These are phyloP conservation scores for Cephus rjabovi DNA, from an alignment of 2,888 invertebrate genomes.

Conservation along the genomic window DNA sequence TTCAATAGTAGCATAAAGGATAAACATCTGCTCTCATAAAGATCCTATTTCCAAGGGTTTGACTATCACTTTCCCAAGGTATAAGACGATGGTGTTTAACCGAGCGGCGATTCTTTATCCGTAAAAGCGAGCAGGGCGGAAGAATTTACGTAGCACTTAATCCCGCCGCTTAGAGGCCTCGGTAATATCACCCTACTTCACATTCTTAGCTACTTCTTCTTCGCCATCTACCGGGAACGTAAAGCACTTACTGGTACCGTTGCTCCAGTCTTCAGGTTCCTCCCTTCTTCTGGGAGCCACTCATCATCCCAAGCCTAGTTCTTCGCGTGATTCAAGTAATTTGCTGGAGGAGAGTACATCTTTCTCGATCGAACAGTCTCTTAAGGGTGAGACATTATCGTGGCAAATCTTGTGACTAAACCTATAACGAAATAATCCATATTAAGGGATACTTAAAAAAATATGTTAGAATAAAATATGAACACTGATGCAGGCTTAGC, in stretches of 20 bases:
- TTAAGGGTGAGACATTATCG: constrained; percentile 5
- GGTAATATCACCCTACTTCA: constrained; percentile 52
- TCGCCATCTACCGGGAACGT: constrained; percentile 4
- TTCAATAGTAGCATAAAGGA: background rate
- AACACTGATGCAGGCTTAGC: background rate
- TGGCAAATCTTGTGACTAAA: background rate
- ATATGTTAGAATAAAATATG: background rate
- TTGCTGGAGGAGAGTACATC: constrained; percentile 12
- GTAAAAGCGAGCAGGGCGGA: constrained; percentile 37
- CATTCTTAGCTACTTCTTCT: constrained; percentile 37
- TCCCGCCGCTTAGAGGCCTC: constrained; percentile 60
- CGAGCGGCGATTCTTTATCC: constrained; percentile 58
- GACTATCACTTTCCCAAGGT: constrained; percentile 3
- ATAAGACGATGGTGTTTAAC: constrained; percentile 32
- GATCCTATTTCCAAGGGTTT: background rate
- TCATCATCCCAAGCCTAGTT: constrained; percentile 31
- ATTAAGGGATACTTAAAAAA: background rate
- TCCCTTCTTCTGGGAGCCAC: constrained; percentile 22
- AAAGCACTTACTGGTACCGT: background rate
- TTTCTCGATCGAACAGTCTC: constrained; percentile 7
- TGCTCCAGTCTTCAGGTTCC: constrained; percentile 7
- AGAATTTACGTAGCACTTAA: constrained; percentile 66
- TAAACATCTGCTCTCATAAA: background rate
- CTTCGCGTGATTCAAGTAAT: background rate
- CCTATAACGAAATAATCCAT: background rate